Evolutionary conservation across 2,113 vertebrate species (phyloP).

Genomic region (Pogonocichla stellata): DNA sequence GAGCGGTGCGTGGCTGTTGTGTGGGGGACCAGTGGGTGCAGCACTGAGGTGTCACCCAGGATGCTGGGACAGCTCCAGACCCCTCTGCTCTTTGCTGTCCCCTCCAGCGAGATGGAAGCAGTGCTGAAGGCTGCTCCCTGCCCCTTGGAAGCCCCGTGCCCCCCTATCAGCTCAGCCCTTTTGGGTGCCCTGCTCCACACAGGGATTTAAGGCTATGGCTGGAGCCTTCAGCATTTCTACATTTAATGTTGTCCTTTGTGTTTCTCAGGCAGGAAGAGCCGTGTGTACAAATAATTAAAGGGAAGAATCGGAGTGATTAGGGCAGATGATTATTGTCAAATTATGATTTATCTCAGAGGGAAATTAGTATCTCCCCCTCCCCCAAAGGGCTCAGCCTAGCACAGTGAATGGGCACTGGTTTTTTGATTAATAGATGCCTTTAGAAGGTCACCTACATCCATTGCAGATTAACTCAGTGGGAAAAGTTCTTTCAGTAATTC

Average conservation of each 20-base stretch:
- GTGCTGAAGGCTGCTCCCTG: background rate
- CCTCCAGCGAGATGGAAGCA: background rate
- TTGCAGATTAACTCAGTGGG: slow-evolving; percentile 84
- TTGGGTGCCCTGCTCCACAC: background rate
- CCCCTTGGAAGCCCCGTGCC: background rate
- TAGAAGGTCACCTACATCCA: slow-evolving; percentile 83
- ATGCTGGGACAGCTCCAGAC: background rate
- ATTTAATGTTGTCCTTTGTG: slow-evolving; percentile 3
- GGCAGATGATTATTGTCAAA: slow-evolving; percentile 84
- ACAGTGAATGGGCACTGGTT: slow-evolving; percentile 70
- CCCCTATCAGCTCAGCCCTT: fast-evolving
- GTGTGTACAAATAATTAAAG: slow-evolving; percentile 81
- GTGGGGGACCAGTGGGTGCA: background rate
- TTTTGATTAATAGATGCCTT: slow-evolving; percentile 82
- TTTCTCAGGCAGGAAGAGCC: slow-evolving; percentile 57
- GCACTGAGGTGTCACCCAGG: fast-evolving
- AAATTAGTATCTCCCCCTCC: slow-evolving; percentile 76
- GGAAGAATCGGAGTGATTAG: slow-evolving; percentile 78
- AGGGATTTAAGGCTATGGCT: background rate
- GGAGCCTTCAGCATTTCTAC: background rate
- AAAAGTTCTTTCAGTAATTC: slow-evolving; percentile 84
- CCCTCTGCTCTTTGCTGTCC: background rate
- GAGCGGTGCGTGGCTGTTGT: background rate
- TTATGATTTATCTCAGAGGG: slow-evolving; percentile 82
- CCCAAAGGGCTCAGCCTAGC: slow-evolving; percentile 75